phyloP scores from a whole-genome alignment of 2,797 vertebrate species.

The Leuciscus waleckii region DNA sequence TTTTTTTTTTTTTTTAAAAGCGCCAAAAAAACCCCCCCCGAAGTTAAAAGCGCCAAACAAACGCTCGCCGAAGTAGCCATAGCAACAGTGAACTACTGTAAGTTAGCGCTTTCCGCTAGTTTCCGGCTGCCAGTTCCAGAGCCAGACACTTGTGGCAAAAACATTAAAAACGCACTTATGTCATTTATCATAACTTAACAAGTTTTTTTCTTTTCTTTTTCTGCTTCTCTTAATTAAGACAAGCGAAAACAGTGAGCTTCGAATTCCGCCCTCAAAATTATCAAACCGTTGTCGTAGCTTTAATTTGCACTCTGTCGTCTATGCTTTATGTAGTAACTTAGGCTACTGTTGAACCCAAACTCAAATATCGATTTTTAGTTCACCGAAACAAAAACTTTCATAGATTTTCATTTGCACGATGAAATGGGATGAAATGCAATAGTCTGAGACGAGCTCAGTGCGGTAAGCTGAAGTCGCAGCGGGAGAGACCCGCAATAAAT shows the following conservation, averaged over 20 bases:
- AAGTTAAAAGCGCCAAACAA: background rate
- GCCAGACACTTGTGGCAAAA: too few relatives aligned
- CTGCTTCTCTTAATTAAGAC: too few relatives aligned
- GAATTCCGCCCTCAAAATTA: background rate
- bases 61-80: background rate
- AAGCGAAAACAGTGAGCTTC: background rate
- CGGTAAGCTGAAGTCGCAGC: background rate
- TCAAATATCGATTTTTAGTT: background rate
- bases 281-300: background rate
- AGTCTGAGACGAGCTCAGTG: background rate
- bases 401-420: background rate
- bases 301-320: background rate
- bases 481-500: conserved; percentile 22
- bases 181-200: background rate
- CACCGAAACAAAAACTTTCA: background rate
- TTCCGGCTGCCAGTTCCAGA: background rate
- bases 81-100: background rate
- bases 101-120: background rate
- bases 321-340: background rate
- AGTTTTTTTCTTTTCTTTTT: too few relatives aligned
- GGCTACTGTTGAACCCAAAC: background rate
- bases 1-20: background rate
- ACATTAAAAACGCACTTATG: background rate
- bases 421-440: background rate
- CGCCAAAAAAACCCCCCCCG: background rate